phyloP scores from a whole-genome alignment of 2,888 invertebrate genomes.

The Cantharis rufa region DNA sequence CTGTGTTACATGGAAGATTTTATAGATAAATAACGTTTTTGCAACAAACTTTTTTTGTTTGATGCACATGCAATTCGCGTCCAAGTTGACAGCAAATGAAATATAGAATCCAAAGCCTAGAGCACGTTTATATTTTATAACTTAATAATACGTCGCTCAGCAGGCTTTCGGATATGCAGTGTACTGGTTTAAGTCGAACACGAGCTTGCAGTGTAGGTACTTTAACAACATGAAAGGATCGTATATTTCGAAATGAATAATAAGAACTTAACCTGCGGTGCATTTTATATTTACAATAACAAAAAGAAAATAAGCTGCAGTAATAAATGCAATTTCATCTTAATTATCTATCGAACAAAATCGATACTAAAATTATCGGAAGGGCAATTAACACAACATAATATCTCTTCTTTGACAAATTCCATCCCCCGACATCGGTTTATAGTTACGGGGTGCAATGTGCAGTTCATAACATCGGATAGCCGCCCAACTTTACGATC shows the following conservation, averaged over 20 bases:
- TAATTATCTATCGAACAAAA: conserved; percentile 15
- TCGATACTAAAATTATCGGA: conserved; percentile 15
- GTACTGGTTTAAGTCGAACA: conserved; percentile 28
- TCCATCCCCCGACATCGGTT: conserved; percentile 35
- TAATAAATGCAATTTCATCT: conserved; percentile 7
- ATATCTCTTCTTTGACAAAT: conserved; percentile 32
- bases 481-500: conserved; percentile 52
- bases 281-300: conserved; percentile 3
- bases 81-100: conserved; percentile 41
- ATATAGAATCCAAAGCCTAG: conserved; percentile 38
- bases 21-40: conserved; percentile 4
- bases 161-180: conserved; percentile 36
- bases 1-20: background rate
- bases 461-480: conserved; percentile 51
- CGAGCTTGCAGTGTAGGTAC: conserved; percentile 23
- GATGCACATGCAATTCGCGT: conserved; percentile 32
- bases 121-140: conserved; percentile 41
- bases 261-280: conserved; percentile 16
- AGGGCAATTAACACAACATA: conserved; percentile 23
- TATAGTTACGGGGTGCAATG: conserved; percentile 53
- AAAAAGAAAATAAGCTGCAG: conserved; percentile 2
- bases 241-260: conserved; percentile 27
- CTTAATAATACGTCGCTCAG: conserved; percentile 42
- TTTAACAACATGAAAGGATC: conserved; percentile 27
- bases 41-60: conserved; percentile 11